A percentile compares a stretch with the other conserved stretches of the same genome.
These are phyloP conservation scores for Lepeophtheirus nordmannii DNA, from an alignment of 2,888 invertebrate genomes.

Conservation along the genomic window DNA sequence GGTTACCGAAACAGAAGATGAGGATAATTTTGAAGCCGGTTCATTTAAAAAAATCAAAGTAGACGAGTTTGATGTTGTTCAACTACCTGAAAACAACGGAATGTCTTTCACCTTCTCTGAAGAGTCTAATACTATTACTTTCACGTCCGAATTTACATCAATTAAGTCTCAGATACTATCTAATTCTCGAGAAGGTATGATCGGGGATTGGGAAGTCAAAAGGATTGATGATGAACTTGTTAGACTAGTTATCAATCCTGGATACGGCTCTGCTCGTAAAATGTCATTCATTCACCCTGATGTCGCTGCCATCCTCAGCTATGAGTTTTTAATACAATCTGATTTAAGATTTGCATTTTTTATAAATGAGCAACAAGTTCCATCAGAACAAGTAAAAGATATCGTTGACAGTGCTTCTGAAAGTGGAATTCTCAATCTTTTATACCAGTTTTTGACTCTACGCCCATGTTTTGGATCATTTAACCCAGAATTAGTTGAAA, in stretches of 20 bases:
- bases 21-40: neutral
- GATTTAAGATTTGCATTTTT: neutral
- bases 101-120: neutral
- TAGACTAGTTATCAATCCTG: slow-evolving; percentile 7
- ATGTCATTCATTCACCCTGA: slow-evolving; percentile 18
- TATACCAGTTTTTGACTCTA: slow-evolving; percentile 17
- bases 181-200: slow-evolving; percentile 1
- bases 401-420: neutral
- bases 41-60: neutral
- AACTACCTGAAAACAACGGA: neutral
- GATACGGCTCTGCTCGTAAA: slow-evolving; percentile 19
- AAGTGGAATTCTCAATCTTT: slow-evolving; percentile 12
- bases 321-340: slow-evolving; percentile 9
- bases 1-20: slow-evolving; percentile 12
- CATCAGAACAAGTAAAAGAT: neutral
- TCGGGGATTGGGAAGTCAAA: slow-evolving; percentile 21
- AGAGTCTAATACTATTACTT: neutral
- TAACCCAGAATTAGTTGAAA: slow-evolving; percentile 17
- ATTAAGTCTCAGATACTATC: neutral
- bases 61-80: neutral
- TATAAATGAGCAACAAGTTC: slow-evolving; percentile 4
- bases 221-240: slow-evolving; percentile 3
- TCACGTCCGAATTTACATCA: neutral
- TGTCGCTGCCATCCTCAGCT: slow-evolving; percentile 19
- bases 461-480: slow-evolving; percentile 24